phyloP scores from a whole-genome alignment of 2,888 invertebrate species.

The Ischnura elegans region DNA sequence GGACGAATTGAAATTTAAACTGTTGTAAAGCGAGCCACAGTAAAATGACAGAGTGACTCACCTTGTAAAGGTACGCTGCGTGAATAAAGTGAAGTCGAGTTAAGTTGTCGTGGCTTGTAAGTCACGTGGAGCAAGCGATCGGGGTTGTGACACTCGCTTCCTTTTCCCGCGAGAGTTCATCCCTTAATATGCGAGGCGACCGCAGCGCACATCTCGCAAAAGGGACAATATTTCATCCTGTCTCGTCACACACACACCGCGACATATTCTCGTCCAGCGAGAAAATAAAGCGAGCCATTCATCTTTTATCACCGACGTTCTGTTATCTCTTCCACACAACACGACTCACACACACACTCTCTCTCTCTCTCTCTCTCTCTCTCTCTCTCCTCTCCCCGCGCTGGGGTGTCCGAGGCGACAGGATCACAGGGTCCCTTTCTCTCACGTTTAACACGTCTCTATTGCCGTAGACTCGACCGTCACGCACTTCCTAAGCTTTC shows the following conservation, averaged over 20 bases:
- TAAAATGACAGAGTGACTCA: too few species aligned
- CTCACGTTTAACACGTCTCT: not conserved
- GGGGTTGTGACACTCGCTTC: not conserved
- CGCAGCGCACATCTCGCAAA: not conserved
- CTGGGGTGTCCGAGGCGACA: too few species aligned
- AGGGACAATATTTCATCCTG: not conserved
- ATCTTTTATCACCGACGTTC: not conserved
- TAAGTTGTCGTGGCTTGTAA: too few species aligned
- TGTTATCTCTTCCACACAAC: not conserved
- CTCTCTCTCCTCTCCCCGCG: not conserved
- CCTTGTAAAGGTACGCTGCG: too few species aligned
- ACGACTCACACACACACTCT: not conserved
- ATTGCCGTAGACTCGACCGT: not conserved
- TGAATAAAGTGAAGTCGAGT: too few species aligned
- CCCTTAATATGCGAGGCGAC: not conserved
- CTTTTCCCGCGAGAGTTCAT: not conserved
- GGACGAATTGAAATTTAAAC: too few species aligned
- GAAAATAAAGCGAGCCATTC: conserved; percentile 4
- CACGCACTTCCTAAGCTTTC: not conserved
- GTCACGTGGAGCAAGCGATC: not conserved
- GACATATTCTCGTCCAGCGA: not conserved
- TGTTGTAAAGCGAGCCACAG: too few species aligned
- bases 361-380: not conserved
- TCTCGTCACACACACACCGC: not conserved
- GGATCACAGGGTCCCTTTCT: too few species aligned